These are phyloP conservation scores for Crypturellus tataupa DNA, from an alignment of 2,797 vertebrate genomes.

Conservation along the genomic window DNA sequence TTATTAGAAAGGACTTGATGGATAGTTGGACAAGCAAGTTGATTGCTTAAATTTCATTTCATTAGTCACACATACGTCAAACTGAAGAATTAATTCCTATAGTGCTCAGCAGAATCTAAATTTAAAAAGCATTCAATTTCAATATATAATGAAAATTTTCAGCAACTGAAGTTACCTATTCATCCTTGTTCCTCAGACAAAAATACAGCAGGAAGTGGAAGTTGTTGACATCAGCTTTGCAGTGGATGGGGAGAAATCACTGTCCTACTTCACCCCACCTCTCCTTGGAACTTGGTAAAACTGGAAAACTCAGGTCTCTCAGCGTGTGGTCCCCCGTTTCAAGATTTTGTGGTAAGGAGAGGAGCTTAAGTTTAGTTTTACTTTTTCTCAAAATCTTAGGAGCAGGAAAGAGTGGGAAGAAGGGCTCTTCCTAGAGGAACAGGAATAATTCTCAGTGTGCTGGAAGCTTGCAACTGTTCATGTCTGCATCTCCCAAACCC, in stretches of 20 bases:
- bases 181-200: background rate
- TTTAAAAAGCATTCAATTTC: background rate
- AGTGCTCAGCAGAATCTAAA: background rate
- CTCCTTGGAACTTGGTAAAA: background rate
- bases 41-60: background rate
- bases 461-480: background rate
- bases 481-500: background rate
- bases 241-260: background rate
- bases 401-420: background rate
- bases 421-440: accelerated
- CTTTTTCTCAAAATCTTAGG: background rate
- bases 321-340: background rate
- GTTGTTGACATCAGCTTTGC: background rate
- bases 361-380: background rate
- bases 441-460: too few relatives aligned
- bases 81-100: background rate
- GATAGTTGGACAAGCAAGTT: background rate
- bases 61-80: background rate
- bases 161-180: background rate
- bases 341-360: background rate
- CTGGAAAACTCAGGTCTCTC: background rate
- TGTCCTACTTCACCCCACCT: background rate
- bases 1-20: background rate
- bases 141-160: background rate
- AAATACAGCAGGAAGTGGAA: background rate